Conservation (phyloP, 2,888 invertebrate species). For the Saturnia japonica region DNA sequence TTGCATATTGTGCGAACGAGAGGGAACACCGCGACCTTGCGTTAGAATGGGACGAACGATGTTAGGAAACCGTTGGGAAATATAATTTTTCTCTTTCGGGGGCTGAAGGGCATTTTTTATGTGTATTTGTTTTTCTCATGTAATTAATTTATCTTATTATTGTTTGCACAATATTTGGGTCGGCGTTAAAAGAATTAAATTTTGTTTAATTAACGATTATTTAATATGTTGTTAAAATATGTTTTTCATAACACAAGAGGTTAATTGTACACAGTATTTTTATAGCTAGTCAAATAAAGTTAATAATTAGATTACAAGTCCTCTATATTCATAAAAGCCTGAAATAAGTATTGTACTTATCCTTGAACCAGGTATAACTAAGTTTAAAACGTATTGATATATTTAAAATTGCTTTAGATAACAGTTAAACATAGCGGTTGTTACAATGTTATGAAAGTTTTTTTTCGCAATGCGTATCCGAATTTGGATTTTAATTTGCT, state of each 20-base stretch:
- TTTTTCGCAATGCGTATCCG: not conserved
- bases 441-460: not conserved
- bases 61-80: slow-evolving; percentile 80
- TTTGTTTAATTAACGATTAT: slow-evolving; percentile 29
- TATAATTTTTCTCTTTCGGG: slow-evolving; percentile 77
- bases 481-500: not conserved
- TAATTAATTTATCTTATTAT: slow-evolving; percentile 43
- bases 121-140: slow-evolving; percentile 55
- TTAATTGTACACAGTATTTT: not conserved
- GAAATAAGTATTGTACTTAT: not conserved
- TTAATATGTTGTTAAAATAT: slow-evolving; percentile 6
- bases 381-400: not conserved
- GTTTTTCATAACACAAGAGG: not conserved
- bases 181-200: slow-evolving; percentile 55
- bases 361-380: not conserved
- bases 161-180: slow-evolving; percentile 64
- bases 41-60: slow-evolving; percentile 63
- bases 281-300: not conserved
- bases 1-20: slow-evolving; percentile 76
- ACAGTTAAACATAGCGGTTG: not conserved
- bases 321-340: not conserved
- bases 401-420: not conserved
- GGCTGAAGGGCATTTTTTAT: slow-evolving; percentile 76
- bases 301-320: not conserved
- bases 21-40: slow-evolving; percentile 64